A percentile compares a stretch with the other conserved stretches of the same genome.
These are phyloP conservation scores for Heliconius cydno DNA, from an alignment of 2,888 invertebrate genomes.

Conservation along the genomic window DNA sequence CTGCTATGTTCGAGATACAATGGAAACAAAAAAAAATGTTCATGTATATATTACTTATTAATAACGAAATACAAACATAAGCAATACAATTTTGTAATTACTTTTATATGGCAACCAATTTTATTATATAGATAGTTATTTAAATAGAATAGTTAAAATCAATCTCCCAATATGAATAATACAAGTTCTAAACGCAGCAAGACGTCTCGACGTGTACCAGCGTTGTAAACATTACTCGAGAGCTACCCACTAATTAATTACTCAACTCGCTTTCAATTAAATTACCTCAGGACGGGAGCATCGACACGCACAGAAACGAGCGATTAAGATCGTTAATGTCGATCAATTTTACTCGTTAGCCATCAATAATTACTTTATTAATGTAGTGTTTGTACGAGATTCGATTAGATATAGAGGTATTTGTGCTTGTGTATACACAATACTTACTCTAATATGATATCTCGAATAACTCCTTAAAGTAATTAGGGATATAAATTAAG, in stretches of 20 bases:
- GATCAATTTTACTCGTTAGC: constrained; percentile 52
- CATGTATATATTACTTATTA: neutral
- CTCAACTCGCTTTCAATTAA: constrained; percentile 81
- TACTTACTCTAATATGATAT: neutral
- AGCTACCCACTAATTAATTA: constrained; percentile 82
- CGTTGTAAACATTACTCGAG: constrained; percentile 75
- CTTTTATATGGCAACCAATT: neutral
- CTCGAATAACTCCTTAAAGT: neutral
- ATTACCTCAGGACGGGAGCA: constrained; percentile 77
- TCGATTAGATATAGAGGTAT: constrained; percentile 27
- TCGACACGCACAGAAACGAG: constrained; percentile 77
- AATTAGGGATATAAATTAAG: neutral
- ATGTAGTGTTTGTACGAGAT: constrained; percentile 36
- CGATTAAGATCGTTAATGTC: constrained; percentile 79
- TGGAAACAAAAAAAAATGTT: too few species aligned
- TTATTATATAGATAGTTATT: neutral
- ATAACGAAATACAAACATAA: neutral
- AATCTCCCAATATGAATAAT: constrained; percentile 17
- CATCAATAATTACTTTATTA: constrained; percentile 73
- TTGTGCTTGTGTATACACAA: neutral
- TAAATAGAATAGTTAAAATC: neutral
- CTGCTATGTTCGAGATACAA: too few species aligned
- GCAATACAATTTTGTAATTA: neutral
- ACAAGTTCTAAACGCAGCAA: constrained; percentile 13
- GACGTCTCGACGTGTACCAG: constrained; percentile 60